A percentile compares a stretch with the other conserved stretches of the same genome.
phyloP scores from a whole-genome alignment of 2,113 vertebrate species.

The Crotalus tigris region DNA sequence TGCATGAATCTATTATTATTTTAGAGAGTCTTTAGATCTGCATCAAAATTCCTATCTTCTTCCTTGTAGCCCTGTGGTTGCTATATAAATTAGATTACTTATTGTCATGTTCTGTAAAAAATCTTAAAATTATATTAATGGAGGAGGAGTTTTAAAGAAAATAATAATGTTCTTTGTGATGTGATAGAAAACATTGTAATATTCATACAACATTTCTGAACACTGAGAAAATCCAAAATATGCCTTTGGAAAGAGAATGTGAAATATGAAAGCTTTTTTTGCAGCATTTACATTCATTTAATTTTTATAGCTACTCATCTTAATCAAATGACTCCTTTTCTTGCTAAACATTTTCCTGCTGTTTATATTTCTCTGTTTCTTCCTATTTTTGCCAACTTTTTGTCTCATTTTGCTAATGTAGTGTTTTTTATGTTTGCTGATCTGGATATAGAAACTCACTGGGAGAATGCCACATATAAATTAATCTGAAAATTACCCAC shows the following conservation, averaged over 20 bases:
- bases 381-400: neutral
- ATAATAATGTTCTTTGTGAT: neutral
- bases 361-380: neutral
- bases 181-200: neutral
- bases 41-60: neutral
- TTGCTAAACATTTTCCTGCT: neutral
- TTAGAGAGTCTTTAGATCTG: constrained; percentile 27
- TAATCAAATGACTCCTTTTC: neutral
- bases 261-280: neutral
- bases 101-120: neutral
- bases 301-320: neutral
- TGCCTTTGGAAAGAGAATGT: neutral
- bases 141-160: neutral
- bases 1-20: neutral
- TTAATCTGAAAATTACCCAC: neutral
- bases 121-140: neutral
- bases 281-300: neutral
- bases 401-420: neutral
- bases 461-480: neutral
- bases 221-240: neutral
- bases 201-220: neutral
- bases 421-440: no score
- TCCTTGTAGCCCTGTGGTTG: neutral
- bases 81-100: neutral
- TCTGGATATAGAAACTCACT: neutral